These are phyloP conservation scores for Noturus placidus DNA, from an alignment of 2,113 vertebrate genomes.

Conservation along the genomic window DNA sequence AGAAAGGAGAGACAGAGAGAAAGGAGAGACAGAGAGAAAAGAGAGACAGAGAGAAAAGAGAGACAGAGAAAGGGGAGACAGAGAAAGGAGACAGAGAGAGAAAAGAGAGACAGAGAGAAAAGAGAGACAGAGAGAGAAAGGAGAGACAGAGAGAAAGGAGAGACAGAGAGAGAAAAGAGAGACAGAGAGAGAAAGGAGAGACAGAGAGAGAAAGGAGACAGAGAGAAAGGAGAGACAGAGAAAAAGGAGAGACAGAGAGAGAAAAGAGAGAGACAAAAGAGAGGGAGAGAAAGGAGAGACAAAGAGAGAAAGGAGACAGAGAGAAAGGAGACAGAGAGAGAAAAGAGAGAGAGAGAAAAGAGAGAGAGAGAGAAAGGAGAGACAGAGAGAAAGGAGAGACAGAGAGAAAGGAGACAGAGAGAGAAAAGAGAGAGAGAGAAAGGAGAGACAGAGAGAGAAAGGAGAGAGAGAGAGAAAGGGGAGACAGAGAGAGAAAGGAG, in stretches of 20 bases:
- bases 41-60: neutral
- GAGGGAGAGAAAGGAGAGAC: neutral
- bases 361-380: too few species aligned
- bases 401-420: too few species aligned
- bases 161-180: too few species aligned
- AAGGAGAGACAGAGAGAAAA: constrained; percentile 3
- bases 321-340: too few species aligned
- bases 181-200: neutral
- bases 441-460: too few species aligned
- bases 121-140: neutral
- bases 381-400: too few species aligned
- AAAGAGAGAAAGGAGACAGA: too few species aligned
- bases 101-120: too few species aligned
- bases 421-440: too few species aligned
- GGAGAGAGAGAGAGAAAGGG: too few species aligned
- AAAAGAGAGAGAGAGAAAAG: neutral
- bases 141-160: neutral
- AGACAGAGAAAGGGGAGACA: neutral
- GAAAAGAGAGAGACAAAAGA: constrained; percentile 20
- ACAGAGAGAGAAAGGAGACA: neutral
- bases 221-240: constrained; percentile 12
- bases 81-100: too few species aligned
- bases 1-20: neutral
- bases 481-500: too few species aligned
- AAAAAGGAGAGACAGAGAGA: constrained; percentile 15